phyloP scores from a whole-genome alignment of 2,797 vertebrate species.

The Pipistrellus nathusii region DNA sequence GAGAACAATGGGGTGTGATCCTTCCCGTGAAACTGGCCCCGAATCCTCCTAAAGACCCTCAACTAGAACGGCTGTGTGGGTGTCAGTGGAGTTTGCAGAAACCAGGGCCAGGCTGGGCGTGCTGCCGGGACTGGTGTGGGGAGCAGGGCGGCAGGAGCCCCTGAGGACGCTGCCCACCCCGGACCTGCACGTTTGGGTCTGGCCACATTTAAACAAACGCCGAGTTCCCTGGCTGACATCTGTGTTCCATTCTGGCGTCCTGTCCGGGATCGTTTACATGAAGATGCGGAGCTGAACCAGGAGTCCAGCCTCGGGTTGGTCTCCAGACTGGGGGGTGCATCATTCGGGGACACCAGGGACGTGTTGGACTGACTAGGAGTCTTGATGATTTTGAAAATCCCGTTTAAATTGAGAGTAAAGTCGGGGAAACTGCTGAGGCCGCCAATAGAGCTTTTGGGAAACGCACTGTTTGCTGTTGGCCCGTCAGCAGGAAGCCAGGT shows the following conservation, averaged over 20 bases:
- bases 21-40: background rate
- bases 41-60: background rate
- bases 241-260: slow-evolving; percentile 47
- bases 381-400: slow-evolving; percentile 48
- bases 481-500: slow-evolving; percentile 22
- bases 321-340: background rate
- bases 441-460: background rate
- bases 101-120: background rate
- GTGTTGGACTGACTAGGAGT: background rate
- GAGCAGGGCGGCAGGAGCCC: background rate
- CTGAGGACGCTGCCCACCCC: background rate
- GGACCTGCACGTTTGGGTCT: background rate
- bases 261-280: slow-evolving; percentile 24
- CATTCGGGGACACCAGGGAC: background rate
- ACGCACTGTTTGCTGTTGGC: background rate
- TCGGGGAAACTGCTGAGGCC: slow-evolving; percentile 4
- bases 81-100: background rate
- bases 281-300: background rate
- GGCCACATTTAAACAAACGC: background rate
- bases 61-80: background rate
- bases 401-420: slow-evolving; percentile 33
- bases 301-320: background rate
- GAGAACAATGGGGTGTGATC: background rate
- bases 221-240: background rate
- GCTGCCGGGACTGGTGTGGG: background rate